Conservation (phyloP, 2,797 vertebrate genomes). For the Takifugu rubripes region DNA sequence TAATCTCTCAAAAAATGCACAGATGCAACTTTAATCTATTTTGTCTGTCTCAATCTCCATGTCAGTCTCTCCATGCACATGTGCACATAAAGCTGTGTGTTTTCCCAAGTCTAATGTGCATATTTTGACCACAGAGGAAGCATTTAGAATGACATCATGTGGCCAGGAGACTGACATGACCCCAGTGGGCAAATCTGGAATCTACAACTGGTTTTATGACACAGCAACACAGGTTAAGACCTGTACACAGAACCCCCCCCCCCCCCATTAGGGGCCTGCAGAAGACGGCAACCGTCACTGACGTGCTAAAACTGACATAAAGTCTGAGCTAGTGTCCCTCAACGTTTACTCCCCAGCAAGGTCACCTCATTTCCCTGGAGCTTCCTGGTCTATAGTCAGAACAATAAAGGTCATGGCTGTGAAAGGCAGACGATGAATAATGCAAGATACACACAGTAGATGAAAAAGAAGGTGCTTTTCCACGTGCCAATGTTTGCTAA, state of each 20-base stretch:
- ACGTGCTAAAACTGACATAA: background rate
- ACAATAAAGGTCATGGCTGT: conserved; percentile 42
- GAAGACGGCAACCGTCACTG: background rate
- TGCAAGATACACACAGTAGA: conserved; percentile 17
- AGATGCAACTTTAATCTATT: conserved; percentile 12
- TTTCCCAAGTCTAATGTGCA: conserved; percentile 11
- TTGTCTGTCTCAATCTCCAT: conserved; percentile 16
- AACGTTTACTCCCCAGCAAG: conserved; percentile 14
- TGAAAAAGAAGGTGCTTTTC: conserved; percentile 5
- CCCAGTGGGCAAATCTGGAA: conserved; percentile 25
- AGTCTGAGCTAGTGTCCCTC: conserved; percentile 3
- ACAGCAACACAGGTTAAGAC: conserved; percentile 8
- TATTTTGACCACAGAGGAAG: background rate
- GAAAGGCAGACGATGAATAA: conserved; percentile 49
- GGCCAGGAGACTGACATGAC: conserved; percentile 31
- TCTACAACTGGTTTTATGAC: conserved; percentile 5
- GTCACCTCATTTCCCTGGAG: conserved; percentile 35
- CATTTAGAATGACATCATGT: conserved; percentile 41
- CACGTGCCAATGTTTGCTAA: conserved; percentile 6
- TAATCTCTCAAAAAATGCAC: conserved; percentile 25
- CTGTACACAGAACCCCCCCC: background rate
- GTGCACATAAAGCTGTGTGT: background rate
- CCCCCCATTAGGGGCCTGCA: background rate
- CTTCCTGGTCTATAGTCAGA: conserved; percentile 16
- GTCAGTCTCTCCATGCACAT: background rate